Percentiles rank a stretch among this genome's conserved stretches.
These are phyloP conservation scores for Picus viridis DNA, from an alignment of 2,797 vertebrate species.

Conservation along the genomic window DNA sequence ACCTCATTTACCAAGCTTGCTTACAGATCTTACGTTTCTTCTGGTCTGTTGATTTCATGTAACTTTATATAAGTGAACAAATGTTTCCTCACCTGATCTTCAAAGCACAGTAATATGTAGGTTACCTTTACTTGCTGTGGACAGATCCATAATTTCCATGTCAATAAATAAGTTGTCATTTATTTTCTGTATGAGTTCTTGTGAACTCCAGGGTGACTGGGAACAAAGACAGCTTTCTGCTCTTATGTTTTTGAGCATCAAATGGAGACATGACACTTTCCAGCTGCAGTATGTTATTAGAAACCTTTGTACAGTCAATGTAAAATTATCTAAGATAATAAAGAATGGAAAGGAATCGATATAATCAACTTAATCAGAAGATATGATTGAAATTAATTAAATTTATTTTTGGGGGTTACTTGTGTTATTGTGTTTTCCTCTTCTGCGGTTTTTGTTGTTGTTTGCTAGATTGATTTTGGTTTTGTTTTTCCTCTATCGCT, in stretches of 20 bases:
- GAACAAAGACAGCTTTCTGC: background rate
- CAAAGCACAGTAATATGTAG: background rate
- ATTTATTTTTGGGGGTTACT: background rate
- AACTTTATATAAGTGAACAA: background rate
- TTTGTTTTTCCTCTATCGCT: background rate
- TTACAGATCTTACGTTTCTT: background rate
- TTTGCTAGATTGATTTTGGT: no score
- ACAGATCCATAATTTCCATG: background rate
- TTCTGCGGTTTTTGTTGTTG: no score
- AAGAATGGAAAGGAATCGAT: background rate
- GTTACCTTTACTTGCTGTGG: background rate
- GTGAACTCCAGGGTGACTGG: background rate
- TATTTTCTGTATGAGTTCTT: background rate
- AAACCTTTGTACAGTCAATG: background rate
- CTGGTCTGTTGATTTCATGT: background rate
- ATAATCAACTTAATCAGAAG: background rate
- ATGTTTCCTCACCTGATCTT: background rate
- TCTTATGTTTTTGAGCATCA: background rate
- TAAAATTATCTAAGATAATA: background rate
- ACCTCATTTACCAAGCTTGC: fast-evolving
- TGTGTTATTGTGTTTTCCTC: background rate
- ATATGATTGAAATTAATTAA: background rate
- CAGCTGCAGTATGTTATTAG: background rate
- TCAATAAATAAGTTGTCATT: background rate
- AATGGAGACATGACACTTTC: background rate